Conservation (phyloP, 1,140 invertebrate genomes). For the Reticulitermes speratus region DNA sequence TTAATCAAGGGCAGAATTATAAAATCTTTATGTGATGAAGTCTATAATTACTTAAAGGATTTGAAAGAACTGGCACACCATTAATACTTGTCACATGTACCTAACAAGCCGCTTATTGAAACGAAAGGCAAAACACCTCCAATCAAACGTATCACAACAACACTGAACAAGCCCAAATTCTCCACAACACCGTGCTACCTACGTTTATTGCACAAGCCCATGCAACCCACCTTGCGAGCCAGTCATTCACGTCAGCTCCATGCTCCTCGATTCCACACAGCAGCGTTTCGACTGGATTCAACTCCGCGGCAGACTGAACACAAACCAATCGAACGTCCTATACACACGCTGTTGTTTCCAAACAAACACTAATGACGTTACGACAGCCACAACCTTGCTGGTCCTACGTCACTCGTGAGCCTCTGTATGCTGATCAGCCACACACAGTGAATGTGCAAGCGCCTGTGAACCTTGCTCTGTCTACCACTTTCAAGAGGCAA, state of each 20-base stretch:
- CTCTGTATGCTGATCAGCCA: not conserved
- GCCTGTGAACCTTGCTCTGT: not conserved
- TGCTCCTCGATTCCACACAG: not conserved
- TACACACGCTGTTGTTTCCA: not conserved
- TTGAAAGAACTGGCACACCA: too few relatives aligned
- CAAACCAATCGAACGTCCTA: not conserved
- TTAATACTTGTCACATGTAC: too few relatives aligned
- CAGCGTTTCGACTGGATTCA: not conserved
- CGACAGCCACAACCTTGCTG: not conserved
- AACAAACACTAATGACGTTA: not conserved
- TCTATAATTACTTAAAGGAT: too few relatives aligned
- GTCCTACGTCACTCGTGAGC: not conserved
- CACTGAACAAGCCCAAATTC: too few relatives aligned
- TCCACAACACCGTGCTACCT: too few relatives aligned
- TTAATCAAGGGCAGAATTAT: too few relatives aligned
- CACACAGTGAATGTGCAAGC: not conserved
- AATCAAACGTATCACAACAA: too few relatives aligned
- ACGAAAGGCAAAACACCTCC: too few relatives aligned
- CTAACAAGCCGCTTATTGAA: too few relatives aligned
- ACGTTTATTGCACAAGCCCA: not conserved
- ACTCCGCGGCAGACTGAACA: not conserved
- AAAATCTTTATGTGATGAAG: too few relatives aligned
- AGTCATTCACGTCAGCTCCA: conserved; percentile 13
- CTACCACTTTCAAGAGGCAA: not conserved
- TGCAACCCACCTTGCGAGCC: not conserved